Evolutionary conservation across 2,113 vertebrate genomes (phyloP).

Genomic region (Varanus salvator): DNA sequence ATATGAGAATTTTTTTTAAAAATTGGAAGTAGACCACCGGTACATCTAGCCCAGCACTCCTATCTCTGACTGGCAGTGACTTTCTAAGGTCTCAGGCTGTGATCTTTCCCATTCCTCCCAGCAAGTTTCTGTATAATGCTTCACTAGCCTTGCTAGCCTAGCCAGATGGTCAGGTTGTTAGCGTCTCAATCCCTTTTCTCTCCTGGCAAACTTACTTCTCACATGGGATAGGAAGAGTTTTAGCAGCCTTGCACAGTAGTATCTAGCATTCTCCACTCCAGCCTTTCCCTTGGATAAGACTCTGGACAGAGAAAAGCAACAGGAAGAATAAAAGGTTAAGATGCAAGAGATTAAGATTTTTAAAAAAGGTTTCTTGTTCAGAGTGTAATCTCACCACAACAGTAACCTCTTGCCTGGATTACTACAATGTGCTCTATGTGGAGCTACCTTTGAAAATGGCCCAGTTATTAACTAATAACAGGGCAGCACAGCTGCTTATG

Average conservation of each 20-base stretch:
- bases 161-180: neutral
- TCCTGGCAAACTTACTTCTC: neutral
- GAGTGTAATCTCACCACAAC: too few relatives aligned
- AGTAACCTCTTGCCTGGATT: too few relatives aligned
- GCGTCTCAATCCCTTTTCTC: neutral
- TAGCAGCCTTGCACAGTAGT: neutral
- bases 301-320: too few relatives aligned
- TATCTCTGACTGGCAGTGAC: neutral
- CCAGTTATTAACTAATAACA: too few relatives aligned
- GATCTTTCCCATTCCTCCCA: neutral
- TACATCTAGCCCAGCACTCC: neutral
- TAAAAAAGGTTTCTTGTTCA: too few relatives aligned
- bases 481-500: too few relatives aligned
- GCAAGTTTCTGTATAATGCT: neutral
- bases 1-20: neutral
- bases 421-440: too few relatives aligned
- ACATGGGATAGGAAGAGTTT: neutral
- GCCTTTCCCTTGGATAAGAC: neutral
- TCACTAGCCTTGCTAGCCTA: neutral
- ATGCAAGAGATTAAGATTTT: too few relatives aligned
- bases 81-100: neutral
- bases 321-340: too few relatives aligned
- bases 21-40: neutral
- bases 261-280: neutral
- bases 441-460: too few relatives aligned